Evolutionary conservation across 2,888 invertebrate genomes (phyloP).

Genomic region (Electrophaes corylata): DNA sequence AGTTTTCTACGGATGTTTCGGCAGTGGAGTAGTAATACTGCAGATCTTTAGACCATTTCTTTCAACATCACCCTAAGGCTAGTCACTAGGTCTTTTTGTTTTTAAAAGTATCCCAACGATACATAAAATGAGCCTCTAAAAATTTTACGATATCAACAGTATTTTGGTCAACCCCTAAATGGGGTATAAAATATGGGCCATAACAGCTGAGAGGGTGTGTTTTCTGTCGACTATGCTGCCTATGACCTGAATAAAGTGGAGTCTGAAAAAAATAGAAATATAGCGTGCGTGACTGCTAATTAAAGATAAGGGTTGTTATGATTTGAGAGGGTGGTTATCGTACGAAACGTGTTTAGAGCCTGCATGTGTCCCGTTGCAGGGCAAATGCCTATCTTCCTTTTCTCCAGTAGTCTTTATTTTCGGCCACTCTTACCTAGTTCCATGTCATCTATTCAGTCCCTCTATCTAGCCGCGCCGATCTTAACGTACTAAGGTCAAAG

Average conservation of each 20-base stretch:
- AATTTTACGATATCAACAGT: slow-evolving; percentile 19
- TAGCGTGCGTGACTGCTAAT: background rate
- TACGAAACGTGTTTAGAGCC: background rate
- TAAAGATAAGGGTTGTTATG: background rate
- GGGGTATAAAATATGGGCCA: slow-evolving; percentile 16
- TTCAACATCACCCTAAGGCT: background rate
- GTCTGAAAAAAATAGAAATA: slow-evolving; percentile 6
- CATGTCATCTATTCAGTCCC: too few species aligned
- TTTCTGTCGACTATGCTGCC: slow-evolving; percentile 22
- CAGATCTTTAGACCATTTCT: too few species aligned
- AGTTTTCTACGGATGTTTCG: too few species aligned
- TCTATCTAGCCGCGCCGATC: too few species aligned
- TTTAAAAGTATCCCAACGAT: slow-evolving; percentile 10
- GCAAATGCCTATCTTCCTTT: background rate
- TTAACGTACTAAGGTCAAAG: too few species aligned
- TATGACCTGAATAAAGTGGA: slow-evolving; percentile 23
- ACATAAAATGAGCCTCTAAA: slow-evolving; percentile 12
- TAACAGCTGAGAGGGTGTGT: slow-evolving; percentile 9
- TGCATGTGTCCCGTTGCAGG: background rate
- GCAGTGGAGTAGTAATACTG: too few species aligned
- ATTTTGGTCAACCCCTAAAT: slow-evolving; percentile 20
- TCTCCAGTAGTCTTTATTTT: background rate
- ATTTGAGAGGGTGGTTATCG: background rate
- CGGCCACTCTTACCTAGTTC: too few species aligned
- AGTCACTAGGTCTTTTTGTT: background rate